Evolutionary conservation across 2,888 invertebrate species (phyloP).

Genomic region (Euzetes globulus): DNA sequence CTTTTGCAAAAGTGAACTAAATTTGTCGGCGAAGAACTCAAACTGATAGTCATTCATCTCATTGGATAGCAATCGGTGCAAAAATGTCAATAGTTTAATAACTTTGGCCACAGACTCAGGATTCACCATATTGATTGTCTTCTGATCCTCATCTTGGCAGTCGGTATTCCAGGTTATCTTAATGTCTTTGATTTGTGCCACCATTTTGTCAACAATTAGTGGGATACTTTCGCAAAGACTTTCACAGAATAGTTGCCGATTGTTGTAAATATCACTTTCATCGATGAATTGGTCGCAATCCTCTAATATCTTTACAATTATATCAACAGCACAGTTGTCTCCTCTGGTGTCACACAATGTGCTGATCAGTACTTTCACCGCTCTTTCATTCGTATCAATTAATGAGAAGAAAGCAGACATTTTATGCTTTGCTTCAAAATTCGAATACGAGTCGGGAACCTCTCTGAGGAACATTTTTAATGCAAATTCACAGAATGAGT

Average conservation of each 20-base stretch:
- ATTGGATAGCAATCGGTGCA: background rate
- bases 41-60: background rate
- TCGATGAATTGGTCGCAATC: background rate
- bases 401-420: background rate
- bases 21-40: background rate
- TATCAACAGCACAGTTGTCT: background rate
- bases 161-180: background rate
- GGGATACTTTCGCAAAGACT: background rate
- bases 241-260: background rate
- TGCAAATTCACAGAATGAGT: background rate
- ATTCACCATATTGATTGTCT: too few species aligned
- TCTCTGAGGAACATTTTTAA: background rate
- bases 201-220: background rate
- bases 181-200: background rate
- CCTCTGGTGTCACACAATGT: background rate
- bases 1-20: background rate
- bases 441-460: background rate
- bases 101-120: too few species aligned
- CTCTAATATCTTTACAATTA: background rate
- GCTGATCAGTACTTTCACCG: background rate
- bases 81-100: background rate
- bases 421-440: background rate
- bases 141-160: too few species aligned
- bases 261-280: background rate
- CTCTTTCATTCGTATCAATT: background rate